Conservation (phyloP, 2,113 vertebrate species). For the Ahaetulla prasina region DNA sequence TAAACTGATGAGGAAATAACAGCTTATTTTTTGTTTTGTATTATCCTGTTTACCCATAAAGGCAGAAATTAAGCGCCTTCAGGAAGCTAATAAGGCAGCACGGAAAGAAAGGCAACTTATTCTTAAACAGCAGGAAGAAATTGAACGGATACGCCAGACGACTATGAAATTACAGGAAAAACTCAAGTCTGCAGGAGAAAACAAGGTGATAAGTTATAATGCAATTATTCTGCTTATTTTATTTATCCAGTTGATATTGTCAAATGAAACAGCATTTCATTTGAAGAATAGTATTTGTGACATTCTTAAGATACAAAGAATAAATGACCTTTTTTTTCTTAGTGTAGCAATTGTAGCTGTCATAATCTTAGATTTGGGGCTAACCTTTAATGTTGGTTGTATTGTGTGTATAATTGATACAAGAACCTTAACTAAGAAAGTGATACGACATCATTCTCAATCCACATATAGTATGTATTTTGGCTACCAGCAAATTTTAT, state of each 20-base stretch:
- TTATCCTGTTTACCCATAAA: conserved; percentile 50
- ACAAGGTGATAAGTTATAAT: conserved; percentile 68
- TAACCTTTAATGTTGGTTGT: background rate
- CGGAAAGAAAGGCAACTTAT: conserved; percentile 92
- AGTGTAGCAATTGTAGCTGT: background rate
- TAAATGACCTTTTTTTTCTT: background rate
- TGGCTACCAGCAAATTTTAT: background rate
- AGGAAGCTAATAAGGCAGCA: conserved; percentile 93
- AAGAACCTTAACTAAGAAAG: background rate
- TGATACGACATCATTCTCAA: background rate
- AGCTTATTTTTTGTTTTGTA: conserved; percentile 1
- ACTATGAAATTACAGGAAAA: conserved; percentile 90
- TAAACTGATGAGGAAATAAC: background rate
- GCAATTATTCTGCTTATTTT: background rate
- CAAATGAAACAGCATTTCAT: background rate
- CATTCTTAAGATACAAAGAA: background rate
- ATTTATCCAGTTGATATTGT: background rate
- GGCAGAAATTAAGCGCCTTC: conserved; percentile 96
- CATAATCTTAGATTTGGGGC: background rate
- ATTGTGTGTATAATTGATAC: background rate
- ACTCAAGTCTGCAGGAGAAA: conserved; percentile 83
- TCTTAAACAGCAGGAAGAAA: conserved; percentile 94
- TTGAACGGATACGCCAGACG: conserved; percentile 88
- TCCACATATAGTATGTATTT: background rate
- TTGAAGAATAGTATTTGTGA: background rate